Base-by-base conservation (phyloP, 2,113 vertebrate genomes). In the Cryptomyrus ogoouensis region DNA sequence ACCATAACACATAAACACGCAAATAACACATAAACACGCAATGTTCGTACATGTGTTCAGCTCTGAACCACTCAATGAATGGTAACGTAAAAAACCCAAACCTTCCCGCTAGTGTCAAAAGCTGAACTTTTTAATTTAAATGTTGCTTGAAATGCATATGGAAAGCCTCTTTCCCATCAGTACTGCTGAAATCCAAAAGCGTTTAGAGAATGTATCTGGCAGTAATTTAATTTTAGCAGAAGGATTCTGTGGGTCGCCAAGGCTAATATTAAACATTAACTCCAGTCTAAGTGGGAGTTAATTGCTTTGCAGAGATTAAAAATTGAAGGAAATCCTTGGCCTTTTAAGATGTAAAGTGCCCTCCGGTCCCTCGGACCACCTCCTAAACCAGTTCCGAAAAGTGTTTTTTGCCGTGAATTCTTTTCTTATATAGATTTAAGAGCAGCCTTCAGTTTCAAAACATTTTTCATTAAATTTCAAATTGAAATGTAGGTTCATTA, bases 241-340 rank as follows among this genome's bases (percentile, higher is more conserved):
- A 87, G 31, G 58, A 52, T 46, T 58, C 56, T 66, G 89, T 31
- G 91, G 89, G 90, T 90, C 90, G 87, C 21, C 49, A 42, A 90
- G 89, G 90, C 90, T 92, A 90, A 90, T 91, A 88, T 92, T 91
- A 89, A 88, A 89, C 85, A 89, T 58, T 52, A 80, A 89, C 90
- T 83, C 17, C 53, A 80, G 17, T 52, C 83, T 83, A 83, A 87
- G 50, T 83, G 88, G 47, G 87, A 87, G 35, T 24, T 88, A 91
- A 91, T 88, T 89, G 84, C 52, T 88, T 91, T 90, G 74, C 84
- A 91, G 84, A 88, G 87, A 91, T 91, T 90, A 88, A 80, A 83
- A 90, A 74, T 89, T 89, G 87, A 44, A 84, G 83, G 90, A 77
- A 47, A 47, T 42, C 50, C 83, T 83, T 62, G 86, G 47, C 89